Conservation (phyloP, 1,140 invertebrate genomes). For the Temnothorax nylanderi region DNA sequence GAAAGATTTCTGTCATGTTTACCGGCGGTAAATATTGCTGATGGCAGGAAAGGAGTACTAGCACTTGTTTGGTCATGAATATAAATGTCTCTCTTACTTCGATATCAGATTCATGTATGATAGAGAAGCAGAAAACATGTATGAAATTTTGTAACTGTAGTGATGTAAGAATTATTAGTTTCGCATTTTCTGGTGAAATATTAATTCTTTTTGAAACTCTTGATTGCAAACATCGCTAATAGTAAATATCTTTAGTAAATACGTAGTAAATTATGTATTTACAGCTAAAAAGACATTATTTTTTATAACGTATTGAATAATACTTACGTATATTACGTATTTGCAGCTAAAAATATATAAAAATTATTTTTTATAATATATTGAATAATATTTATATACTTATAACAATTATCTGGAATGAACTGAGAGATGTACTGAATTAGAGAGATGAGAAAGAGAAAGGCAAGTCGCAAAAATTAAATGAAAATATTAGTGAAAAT, state of each 20-base stretch:
- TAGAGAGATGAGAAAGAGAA: background rate
- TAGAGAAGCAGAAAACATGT: background rate
- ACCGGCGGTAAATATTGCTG: slow-evolving; percentile 72
- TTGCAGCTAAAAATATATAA: background rate
- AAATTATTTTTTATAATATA: background rate
- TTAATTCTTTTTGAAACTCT: slow-evolving; percentile 11
- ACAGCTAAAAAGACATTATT: too few relatives aligned
- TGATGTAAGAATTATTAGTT: slow-evolving; percentile 13
- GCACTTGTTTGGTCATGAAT: slow-evolving; percentile 71
- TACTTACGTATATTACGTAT: too few relatives aligned
- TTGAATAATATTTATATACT: background rate
- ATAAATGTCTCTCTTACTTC: slow-evolving; percentile 68
- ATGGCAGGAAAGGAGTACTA: slow-evolving; percentile 44
- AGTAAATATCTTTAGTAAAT: background rate
- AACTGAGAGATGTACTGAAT: background rate
- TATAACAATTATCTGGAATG: background rate
- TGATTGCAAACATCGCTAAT: background rate
- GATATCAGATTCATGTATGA: slow-evolving; percentile 36
- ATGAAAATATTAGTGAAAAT: background rate
- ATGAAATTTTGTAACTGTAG: background rate
- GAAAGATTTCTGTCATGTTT: slow-evolving; percentile 75
- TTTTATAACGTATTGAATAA: too few relatives aligned
- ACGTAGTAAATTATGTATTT: too few relatives aligned
- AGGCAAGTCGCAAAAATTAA: background rate
- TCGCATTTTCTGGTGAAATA: slow-evolving; percentile 5